Evolutionary conservation across 2,888 invertebrate genomes (phyloP), one percentile per base, ranked within the genome.

Genomic region (Zelleria hepariella): DNA sequence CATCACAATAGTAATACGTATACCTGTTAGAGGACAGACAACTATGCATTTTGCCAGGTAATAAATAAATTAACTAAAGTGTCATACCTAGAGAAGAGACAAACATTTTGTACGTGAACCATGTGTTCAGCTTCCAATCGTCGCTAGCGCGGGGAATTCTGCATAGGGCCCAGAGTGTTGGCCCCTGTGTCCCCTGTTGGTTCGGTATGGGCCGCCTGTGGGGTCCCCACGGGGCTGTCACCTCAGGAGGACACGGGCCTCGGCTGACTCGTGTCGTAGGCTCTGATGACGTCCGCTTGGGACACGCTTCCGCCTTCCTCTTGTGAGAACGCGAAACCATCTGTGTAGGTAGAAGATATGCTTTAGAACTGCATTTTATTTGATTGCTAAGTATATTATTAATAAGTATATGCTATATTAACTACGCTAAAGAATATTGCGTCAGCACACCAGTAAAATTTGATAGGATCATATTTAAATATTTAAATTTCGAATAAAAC

Each of bases 321-420:
- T 94, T 99, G 99, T 53, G 98, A 99, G 90, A 99, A 99, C 68
- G 99, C 98, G 91, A 95, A 98, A 65, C 98, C 98, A 93, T 98
- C 98, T 98, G 89, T 65, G 75, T 67, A 15, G 10, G 15, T 15
- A 15, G 32, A 10, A 15, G 15, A 42, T 15, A 42, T 42, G 4
- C 15, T 15, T 15, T 1, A 42, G 2, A 15, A 15, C 32, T 42
- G 32, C 2, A 15, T 3, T 15, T 42, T 15, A 3, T n/a, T n/a
- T n/a, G n/a, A n/a, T n/a, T n/a, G n/a, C n/a, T n/a, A n/a, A n/a
- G n/a, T n/a, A n/a, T n/a, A n/a, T n/a, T n/a, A n/a, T n/a, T n/a
- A n/a, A n/a, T n/a, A n/a, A n/a, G n/a, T n/a, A n/a, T n/a, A n/a
- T n/a, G n/a, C n/a, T n/a, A n/a, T n/a, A n/a, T n/a, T n/a, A n/a